These are phyloP conservation scores for Orius insidiosus DNA, from an alignment of 1,140 invertebrate species.

Conservation along the genomic window DNA sequence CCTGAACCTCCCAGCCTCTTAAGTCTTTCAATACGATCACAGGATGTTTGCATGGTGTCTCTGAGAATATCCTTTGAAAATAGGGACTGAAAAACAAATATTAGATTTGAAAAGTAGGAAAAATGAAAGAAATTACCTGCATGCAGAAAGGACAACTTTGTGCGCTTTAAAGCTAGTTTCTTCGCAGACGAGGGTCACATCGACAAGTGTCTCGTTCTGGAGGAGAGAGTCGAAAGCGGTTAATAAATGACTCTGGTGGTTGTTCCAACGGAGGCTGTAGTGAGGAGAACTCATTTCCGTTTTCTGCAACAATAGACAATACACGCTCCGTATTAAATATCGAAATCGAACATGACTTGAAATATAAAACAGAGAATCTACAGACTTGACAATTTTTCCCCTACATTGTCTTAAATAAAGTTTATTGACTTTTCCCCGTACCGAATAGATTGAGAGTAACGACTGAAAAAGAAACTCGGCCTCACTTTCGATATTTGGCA, in stretches of 20 bases:
- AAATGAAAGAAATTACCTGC: constrained; percentile 31
- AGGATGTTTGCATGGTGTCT: constrained; percentile 84
- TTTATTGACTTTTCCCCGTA: no score
- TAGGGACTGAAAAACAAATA: constrained; percentile 46
- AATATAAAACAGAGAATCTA: no score
- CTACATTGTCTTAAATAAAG: no score
- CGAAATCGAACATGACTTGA: no score
- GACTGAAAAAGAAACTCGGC: no score
- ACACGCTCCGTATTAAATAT: neutral
- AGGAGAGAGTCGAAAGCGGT: constrained; percentile 68
- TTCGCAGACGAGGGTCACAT: constrained; percentile 74
- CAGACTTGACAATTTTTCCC: no score
- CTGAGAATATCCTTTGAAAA: constrained; percentile 71
- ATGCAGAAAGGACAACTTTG: constrained; percentile 77
- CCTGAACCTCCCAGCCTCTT: constrained; percentile 65
- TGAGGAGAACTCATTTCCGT: constrained; percentile 47
- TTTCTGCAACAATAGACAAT: constrained; percentile 15
- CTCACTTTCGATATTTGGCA: no score
- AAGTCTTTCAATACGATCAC: constrained; percentile 82
- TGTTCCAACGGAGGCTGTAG: constrained; percentile 82
- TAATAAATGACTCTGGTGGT: constrained; percentile 72
- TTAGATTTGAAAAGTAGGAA: neutral
- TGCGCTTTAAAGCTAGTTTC: constrained; percentile 66
- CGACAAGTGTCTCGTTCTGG: constrained; percentile 67
- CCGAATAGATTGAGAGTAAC: no score